Percentiles rank a stretch among this genome's conserved stretches.
These are phyloP conservation scores for Brachypteracias leptosomus DNA, from an alignment of 2,113 vertebrate genomes.

Conservation along the genomic window DNA sequence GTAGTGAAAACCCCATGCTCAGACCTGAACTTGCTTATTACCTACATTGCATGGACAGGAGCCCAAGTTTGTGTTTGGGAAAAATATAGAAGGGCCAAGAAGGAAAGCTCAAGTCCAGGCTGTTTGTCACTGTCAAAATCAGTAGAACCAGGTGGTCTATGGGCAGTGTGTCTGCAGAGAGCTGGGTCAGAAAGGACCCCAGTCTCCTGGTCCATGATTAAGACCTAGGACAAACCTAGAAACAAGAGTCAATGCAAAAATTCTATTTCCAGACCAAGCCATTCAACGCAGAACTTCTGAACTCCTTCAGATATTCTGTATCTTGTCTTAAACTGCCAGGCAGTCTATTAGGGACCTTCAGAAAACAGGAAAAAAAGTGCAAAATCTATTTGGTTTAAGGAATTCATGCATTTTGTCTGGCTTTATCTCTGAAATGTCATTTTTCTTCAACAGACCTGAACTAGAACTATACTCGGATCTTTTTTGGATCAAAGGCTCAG, in stretches of 20 bases:
- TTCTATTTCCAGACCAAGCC: not conserved
- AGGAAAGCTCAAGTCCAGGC: not conserved
- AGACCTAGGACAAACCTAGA: not conserved
- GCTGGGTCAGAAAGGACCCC: not conserved
- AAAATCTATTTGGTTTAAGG: not conserved
- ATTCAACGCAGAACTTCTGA: not conserved
- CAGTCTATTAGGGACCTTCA: not conserved
- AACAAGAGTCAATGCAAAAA: not conserved
- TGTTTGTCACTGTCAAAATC: not conserved
- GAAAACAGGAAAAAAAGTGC: not conserved
- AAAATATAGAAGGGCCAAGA: not conserved
- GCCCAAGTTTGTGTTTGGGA: not conserved
- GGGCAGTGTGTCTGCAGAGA: not conserved
- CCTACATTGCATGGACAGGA: not conserved
- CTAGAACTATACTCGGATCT: not conserved
- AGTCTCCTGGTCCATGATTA: not conserved
- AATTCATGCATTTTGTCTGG: not conserved
- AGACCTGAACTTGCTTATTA: not conserved
- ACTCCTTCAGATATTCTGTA: not conserved
- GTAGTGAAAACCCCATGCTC: not conserved
- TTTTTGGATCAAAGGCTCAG: not conserved
- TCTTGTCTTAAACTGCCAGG: not conserved
- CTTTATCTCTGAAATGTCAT: not conserved
- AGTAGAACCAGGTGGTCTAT: not conserved
- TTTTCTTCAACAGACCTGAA: not conserved